Conservation (phyloP, 2,888 invertebrate genomes). For the Lampropteryx suffumata region DNA sequence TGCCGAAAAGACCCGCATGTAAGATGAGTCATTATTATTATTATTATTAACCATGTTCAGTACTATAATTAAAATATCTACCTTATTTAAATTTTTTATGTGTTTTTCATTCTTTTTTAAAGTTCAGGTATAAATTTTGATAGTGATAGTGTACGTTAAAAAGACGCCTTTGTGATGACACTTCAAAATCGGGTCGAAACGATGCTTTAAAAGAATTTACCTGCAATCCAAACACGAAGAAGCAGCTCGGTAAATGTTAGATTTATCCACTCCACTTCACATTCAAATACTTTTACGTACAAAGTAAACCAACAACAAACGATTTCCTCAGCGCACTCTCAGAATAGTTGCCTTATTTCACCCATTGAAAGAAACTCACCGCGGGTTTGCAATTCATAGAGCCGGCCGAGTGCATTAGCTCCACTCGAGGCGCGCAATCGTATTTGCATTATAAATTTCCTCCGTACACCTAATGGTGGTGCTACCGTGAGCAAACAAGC, state of each 20-base stretch:
- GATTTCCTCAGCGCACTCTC: conserved; percentile 3
- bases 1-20: too few species aligned
- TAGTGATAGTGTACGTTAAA: too few species aligned
- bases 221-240: too few species aligned
- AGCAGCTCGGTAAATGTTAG: conserved; percentile 1
- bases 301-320: conserved; percentile 18
- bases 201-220: too few species aligned
- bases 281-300: conserved; percentile 13
- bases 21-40: too few species aligned
- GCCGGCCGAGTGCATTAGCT: conserved; percentile 74
- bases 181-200: too few species aligned
- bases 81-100: too few species aligned
- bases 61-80: too few species aligned
- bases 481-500: conserved; percentile 63
- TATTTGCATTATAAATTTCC: conserved; percentile 82
- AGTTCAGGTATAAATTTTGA: too few species aligned
- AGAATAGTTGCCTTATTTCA: conserved; percentile 44
- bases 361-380: conserved; percentile 60
- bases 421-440: conserved; percentile 68
- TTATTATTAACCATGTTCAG: too few species aligned
- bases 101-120: too few species aligned
- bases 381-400: conserved; percentile 75
- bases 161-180: too few species aligned
- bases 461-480: conserved; percentile 72
- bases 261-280: conserved; percentile 11